Evolutionary conservation across 2,113 vertebrate species (phyloP).

Genomic region (Acanthochromis polyacanthus): DNA sequence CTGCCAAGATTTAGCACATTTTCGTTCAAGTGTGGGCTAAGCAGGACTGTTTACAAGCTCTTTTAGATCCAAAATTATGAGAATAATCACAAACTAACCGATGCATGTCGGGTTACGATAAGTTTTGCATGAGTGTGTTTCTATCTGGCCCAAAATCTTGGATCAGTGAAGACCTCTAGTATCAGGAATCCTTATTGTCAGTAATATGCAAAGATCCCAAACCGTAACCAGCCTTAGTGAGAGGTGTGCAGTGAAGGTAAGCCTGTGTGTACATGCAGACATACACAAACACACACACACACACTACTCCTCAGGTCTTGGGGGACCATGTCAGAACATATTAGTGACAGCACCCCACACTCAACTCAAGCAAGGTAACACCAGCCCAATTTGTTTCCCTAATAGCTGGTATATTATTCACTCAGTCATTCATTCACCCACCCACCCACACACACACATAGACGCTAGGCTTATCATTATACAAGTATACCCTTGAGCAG

Average conservation of each 20-base stretch:
- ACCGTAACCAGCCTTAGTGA: neutral
- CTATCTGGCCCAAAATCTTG: neutral
- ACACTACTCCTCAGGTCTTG: slow-evolving; percentile 60
- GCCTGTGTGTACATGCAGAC: slow-evolving; percentile 5
- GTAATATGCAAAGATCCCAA: neutral
- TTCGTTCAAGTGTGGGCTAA: too few species aligned
- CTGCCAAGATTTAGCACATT: too few species aligned
- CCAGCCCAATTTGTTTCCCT: slow-evolving; percentile 81
- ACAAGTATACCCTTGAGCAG: slow-evolving; percentile 83
- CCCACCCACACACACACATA: slow-evolving; percentile 42
- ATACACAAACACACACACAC: slow-evolving; percentile 2
- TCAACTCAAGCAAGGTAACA: slow-evolving; percentile 67
- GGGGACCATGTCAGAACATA: slow-evolving; percentile 81
- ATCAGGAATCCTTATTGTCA: neutral
- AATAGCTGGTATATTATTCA: slow-evolving; percentile 84
- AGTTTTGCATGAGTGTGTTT: neutral
- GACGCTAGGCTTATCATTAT: slow-evolving; percentile 74
- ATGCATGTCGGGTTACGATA: too few species aligned
- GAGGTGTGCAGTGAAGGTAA: neutral
- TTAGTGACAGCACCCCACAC: slow-evolving; percentile 78
- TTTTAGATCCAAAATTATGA: too few species aligned
- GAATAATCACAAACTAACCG: too few species aligned
- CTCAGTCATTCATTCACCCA: slow-evolving; percentile 72
- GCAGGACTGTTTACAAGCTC: too few species aligned
- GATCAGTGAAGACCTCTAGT: neutral